Base-by-base conservation (phyloP, 2,113 vertebrate species). In the Nothocercus julius region DNA sequence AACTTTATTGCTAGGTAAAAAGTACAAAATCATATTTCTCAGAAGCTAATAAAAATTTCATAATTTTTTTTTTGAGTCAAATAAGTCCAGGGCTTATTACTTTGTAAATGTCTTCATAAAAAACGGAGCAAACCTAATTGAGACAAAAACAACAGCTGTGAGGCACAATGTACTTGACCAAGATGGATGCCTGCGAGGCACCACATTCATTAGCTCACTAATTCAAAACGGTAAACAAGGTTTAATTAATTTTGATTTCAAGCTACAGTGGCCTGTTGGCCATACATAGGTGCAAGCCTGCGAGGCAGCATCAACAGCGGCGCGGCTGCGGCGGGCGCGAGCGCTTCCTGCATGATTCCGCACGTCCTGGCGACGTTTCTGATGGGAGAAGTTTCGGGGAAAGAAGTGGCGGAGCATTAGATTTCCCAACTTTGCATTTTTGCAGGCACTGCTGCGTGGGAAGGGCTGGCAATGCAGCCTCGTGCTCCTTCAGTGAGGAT, bases 191-290 rank as follows among this genome's bases (percentile, higher is more conserved):
- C 94, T 97, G 78, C 15, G 82, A 96, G 96, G 72, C 90, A 76
- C 13, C 81, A 58, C 96, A 89, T 96, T 97, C 96, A 97, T 98
- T 96, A 96, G 93, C 82, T 96, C 76, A 22, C 94, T 95, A 97
- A 97, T 97, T 93, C 81, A 68, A 68, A 95, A 87, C 17, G 74
- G 92, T 94, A 97, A 97, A 97, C 94, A 96, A 95, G 74, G 83
- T 95, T 96, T 97, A 95, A 96, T 97, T 97, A 96, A 97, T 97
- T 95, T 92, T 82, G 69, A 96, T 95, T 96, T 93, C 90, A 81
- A 95, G 90, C 93, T 86, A 17, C 84, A 69, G 1, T 10, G 75
- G 47, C 83, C 72, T 17, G 27, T 21, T 63, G 92, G 94, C 42
- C 94, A 61, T 1, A 45, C 78, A 19, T 30, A 25, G 87, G 76